These are phyloP conservation scores for Peromyscus aztecus DNA, from an alignment of 2,797 vertebrate species.

Conservation along the genomic window DNA sequence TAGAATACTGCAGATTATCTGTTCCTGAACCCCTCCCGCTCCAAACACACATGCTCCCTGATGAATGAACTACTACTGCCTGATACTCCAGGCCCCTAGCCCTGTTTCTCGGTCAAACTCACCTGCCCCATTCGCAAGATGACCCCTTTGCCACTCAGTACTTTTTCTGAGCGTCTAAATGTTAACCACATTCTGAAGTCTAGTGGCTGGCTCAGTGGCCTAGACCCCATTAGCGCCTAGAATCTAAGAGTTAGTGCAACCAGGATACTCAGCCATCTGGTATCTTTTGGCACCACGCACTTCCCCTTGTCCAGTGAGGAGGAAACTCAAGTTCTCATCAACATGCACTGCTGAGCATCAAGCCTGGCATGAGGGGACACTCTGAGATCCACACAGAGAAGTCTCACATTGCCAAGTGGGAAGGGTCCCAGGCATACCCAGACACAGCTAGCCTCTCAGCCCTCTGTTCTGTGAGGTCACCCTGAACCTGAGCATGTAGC, in stretches of 20 bases:
- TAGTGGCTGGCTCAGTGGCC: background rate
- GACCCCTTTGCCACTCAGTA: background rate
- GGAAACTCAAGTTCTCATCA: constrained; percentile 17
- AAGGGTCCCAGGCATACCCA: background rate
- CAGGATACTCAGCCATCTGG: constrained; percentile 34
- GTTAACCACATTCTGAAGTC: constrained; percentile 36
- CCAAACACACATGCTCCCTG: background rate
- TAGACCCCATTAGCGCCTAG: background rate
- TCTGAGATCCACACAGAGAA: constrained; percentile 28
- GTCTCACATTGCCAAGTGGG: constrained; percentile 4
- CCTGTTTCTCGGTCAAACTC: constrained; percentile 5
- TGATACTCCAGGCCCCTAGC: background rate
- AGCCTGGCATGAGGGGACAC: background rate
- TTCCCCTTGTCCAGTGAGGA: constrained; percentile 17
- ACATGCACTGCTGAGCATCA: background rate
- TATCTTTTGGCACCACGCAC: constrained; percentile 10
- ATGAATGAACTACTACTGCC: background rate
- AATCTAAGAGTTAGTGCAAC: background rate
- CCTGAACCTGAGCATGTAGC: constrained; percentile 41
- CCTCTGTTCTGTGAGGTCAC: background rate
- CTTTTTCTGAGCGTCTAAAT: background rate
- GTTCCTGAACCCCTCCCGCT: background rate
- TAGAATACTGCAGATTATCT: background rate
- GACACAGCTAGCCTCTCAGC: background rate
- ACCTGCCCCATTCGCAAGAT: background rate